Evolutionary conservation across 2,888 invertebrate genomes (phyloP).

Genomic region (Nemurella pictetii): DNA sequence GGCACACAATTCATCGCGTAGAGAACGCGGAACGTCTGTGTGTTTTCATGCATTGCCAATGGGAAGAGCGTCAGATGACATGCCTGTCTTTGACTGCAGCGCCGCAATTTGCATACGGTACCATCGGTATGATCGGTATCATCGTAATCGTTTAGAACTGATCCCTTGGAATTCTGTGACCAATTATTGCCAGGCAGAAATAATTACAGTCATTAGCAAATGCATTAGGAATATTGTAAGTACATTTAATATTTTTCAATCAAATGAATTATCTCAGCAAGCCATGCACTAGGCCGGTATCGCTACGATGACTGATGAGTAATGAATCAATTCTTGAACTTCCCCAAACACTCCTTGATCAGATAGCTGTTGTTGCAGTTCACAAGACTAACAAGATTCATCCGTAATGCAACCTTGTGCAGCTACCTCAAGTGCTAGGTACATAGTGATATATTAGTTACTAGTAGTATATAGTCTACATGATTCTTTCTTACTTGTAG

Average conservation of each 20-base stretch:
- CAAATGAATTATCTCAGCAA: not conserved
- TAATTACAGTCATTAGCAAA: not conserved
- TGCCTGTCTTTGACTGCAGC: not conserved
- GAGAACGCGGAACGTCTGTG: not conserved
- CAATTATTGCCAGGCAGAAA: not conserved
- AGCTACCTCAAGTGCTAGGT: not conserved
- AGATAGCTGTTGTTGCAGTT: not conserved
- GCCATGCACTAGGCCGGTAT: no score
- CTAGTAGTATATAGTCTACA: no score
- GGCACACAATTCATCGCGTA: not conserved
- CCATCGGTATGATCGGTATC: not conserved
- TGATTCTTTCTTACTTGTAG: no score
- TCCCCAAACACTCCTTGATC: not conserved
- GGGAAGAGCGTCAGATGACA: not conserved
- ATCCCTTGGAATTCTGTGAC: not conserved
- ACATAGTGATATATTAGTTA: no score
- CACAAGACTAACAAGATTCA: not conserved
- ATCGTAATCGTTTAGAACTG: not conserved
- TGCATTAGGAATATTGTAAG: not conserved
- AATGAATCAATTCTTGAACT: not conserved
- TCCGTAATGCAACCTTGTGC: not conserved
- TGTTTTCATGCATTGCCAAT: not conserved
- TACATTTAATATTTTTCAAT: not conserved
- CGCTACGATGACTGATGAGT: not conserved
- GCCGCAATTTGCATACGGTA: not conserved